A percentile compares a stretch with the other conserved stretches of the same genome.
phyloP scores from a whole-genome alignment of 2,113 vertebrate species.

The Rhadina sibilatrix region DNA sequence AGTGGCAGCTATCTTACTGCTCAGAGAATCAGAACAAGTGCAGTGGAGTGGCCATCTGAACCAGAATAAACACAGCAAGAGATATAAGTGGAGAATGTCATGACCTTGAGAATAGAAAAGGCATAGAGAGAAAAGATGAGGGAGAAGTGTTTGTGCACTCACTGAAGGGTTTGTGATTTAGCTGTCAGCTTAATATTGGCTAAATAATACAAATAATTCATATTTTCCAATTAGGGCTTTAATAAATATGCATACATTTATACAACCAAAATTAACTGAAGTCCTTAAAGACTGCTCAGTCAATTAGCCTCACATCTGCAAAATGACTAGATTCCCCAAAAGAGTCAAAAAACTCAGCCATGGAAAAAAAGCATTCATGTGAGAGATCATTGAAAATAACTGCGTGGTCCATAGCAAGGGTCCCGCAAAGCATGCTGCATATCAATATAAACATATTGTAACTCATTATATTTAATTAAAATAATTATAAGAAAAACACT shows the following conservation, averaged over 20 bases:
- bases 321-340: neutral
- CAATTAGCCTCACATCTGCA: neutral
- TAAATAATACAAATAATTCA: neutral
- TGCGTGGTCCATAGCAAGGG: rapidly evolving
- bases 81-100: neutral
- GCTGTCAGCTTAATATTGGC: neutral
- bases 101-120: neutral
- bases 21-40: neutral
- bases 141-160: neutral
- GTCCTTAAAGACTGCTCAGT: neutral
- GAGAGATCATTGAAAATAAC: neutral
- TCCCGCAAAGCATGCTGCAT: neutral
- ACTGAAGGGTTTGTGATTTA: neutral
- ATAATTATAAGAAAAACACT: neutral
- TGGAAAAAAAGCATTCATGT: neutral
- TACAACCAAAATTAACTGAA: neutral
- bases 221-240: neutral
- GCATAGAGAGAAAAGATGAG: neutral
- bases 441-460: neutral
- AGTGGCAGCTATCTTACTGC: neutral
- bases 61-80: neutral
- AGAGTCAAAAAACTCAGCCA: neutral
- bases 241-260: neutral
- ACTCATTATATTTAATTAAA: neutral
- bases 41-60: neutral